phyloP scores from a whole-genome alignment of 2,113 vertebrate genomes.

The Archilochus colubris region DNA sequence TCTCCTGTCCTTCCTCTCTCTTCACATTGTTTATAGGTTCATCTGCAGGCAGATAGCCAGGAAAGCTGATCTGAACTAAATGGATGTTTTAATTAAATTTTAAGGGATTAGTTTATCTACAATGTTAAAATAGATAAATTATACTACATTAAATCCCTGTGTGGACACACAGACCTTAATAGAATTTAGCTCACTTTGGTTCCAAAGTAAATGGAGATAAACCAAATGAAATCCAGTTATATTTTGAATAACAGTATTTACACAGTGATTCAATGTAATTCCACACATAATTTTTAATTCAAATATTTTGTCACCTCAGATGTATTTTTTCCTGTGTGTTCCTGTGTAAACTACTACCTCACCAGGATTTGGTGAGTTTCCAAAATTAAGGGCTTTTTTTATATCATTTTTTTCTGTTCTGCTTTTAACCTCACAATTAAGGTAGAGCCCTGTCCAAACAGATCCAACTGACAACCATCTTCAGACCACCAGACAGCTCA shows the following conservation, averaged over 20 bases:
- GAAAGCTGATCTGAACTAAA: constrained; percentile 13
- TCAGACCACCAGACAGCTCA: not conserved
- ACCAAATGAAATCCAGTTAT: constrained; percentile 12
- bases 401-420: not conserved
- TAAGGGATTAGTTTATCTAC: constrained; percentile 7
- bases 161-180: not conserved
- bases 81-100: constrained; percentile 12
- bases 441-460: not conserved
- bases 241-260: constrained; percentile 32
- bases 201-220: constrained; percentile 26
- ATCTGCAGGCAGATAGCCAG: not conserved
- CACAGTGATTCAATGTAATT: not conserved
- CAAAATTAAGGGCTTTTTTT: not conserved
- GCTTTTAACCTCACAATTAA: not conserved
- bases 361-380: not conserved
- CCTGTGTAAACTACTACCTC: not conserved
- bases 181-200: constrained; percentile 14
- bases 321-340: not conserved
- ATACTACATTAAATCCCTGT: not conserved
- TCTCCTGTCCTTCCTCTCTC: not conserved
- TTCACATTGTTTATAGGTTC: not conserved
- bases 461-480: not conserved
- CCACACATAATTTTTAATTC: constrained; percentile 4
- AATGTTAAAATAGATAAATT: constrained; percentile 23
- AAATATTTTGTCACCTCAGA: not conserved